Percentiles rank a stretch among this genome's conserved stretches.
Evolutionary conservation across 2,888 invertebrate genomes (phyloP).

Genomic region (Athrips mouffetella): DNA sequence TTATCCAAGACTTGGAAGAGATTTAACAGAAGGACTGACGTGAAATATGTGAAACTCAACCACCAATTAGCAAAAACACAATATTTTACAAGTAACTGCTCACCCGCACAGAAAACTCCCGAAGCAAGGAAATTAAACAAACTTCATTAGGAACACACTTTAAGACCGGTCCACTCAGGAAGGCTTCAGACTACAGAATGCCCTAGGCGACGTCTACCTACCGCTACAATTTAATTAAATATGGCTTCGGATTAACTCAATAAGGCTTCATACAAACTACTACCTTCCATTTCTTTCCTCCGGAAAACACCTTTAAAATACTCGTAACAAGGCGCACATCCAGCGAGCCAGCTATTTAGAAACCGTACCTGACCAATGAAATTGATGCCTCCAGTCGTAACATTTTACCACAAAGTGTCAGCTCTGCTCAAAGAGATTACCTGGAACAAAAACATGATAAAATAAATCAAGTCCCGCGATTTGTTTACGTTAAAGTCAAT

Average conservation of each 20-base stretch:
- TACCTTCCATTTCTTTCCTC: constrained; percentile 54
- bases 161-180: constrained; percentile 44
- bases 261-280: constrained; percentile 71
- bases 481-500: constrained; percentile 65
- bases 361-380: constrained; percentile 26
- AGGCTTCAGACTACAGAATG: constrained; percentile 55
- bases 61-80: background rate
- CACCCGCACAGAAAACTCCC: constrained; percentile 25
- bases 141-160: constrained; percentile 27
- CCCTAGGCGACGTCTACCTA: constrained; percentile 50
- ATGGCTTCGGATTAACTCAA: constrained; percentile 74
- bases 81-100: constrained; percentile 16
- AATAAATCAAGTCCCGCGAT: constrained; percentile 58
- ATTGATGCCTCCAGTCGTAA: constrained; percentile 9
- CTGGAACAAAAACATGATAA: constrained; percentile 69
- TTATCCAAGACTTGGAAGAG: too few relatives aligned
- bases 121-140: constrained; percentile 22
- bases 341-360: background rate
- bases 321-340: background rate
- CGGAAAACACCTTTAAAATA: constrained; percentile 1
- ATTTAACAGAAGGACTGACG: too few relatives aligned
- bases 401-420: constrained; percentile 23
- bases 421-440: constrained; percentile 40
- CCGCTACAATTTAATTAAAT: constrained; percentile 75
- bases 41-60: background rate